Percentiles rank a stretch among this genome's conserved stretches.
phyloP scores from a whole-genome alignment of 2,113 vertebrate genomes.

The Andinoacara biseriatus region DNA sequence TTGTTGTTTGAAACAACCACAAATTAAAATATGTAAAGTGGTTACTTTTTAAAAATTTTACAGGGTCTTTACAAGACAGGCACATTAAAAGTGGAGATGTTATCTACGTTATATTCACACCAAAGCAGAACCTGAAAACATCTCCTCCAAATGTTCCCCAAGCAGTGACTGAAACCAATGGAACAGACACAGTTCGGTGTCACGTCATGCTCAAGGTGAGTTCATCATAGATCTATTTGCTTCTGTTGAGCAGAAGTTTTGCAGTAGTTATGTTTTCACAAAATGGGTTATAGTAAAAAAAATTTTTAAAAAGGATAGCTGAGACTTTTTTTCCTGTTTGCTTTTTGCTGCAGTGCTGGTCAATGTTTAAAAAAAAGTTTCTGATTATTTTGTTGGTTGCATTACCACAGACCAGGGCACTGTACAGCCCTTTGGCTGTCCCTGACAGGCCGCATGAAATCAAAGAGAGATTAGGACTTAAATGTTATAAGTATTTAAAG shows the following conservation, averaged over 20 bases:
- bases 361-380: background rate
- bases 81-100: conserved; percentile 52
- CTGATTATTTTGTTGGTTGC: too few relatives aligned
- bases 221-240: background rate
- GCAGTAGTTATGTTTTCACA: background rate
- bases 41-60: background rate
- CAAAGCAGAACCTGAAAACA: conserved; percentile 48
- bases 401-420: too few relatives aligned
- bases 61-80: conserved; percentile 69
- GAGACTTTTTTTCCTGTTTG: background rate
- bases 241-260: background rate
- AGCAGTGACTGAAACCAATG: background rate
- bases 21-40: background rate
- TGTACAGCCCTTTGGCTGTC: too few relatives aligned
- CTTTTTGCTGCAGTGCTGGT: accelerated
- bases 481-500: too few relatives aligned
- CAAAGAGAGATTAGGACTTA: too few relatives aligned
- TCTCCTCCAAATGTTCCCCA: accelerated
- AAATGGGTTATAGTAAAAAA: background rate
- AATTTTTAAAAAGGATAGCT: background rate
- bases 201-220: conserved; percentile 66
- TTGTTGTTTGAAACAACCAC: background rate
- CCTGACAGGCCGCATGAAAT: too few relatives aligned
- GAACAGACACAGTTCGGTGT: conserved; percentile 36
- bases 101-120: conserved; percentile 68